A percentile compares a stretch with the other conserved stretches of the same genome.
Conservation (phyloP, 2,797 vertebrate genomes). For the Rhinoraja longicauda region DNA sequence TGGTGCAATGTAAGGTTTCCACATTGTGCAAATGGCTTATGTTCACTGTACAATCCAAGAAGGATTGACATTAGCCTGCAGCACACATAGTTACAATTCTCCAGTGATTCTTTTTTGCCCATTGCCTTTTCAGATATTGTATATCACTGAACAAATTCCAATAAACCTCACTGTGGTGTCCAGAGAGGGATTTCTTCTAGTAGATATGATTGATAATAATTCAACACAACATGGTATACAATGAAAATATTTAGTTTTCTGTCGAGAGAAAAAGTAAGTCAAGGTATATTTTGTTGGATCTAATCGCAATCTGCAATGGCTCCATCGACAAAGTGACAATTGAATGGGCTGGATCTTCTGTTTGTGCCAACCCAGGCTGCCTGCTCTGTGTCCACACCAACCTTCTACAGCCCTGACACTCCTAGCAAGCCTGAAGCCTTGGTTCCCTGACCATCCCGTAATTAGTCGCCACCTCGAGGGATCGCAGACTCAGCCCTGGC, state of each 20-base stretch:
- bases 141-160: background rate
- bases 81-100: background rate
- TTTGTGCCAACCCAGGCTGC: too few relatives aligned
- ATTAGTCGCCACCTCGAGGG: too few relatives aligned
- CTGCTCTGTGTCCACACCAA: too few relatives aligned
- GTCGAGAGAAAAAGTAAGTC: background rate
- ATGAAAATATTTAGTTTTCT: background rate
- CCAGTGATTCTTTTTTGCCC: background rate
- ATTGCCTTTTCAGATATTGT: background rate
- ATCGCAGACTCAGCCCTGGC: too few relatives aligned
- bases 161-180: background rate
- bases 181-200: background rate
- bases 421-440: too few relatives aligned
- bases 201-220: background rate
- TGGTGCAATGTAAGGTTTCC: background rate
- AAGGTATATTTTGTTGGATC: background rate
- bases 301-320: background rate
- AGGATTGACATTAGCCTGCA: background rate
- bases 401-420: too few relatives aligned
- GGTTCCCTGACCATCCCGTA: too few relatives aligned
- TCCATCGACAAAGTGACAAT: background rate
- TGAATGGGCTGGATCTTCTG: too few relatives aligned
- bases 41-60: background rate
- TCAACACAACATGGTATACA: background rate
- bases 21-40: background rate